Evolutionary conservation across 2,113 vertebrate genomes (phyloP).

Genomic region (Lepisosteus osseus): DNA sequence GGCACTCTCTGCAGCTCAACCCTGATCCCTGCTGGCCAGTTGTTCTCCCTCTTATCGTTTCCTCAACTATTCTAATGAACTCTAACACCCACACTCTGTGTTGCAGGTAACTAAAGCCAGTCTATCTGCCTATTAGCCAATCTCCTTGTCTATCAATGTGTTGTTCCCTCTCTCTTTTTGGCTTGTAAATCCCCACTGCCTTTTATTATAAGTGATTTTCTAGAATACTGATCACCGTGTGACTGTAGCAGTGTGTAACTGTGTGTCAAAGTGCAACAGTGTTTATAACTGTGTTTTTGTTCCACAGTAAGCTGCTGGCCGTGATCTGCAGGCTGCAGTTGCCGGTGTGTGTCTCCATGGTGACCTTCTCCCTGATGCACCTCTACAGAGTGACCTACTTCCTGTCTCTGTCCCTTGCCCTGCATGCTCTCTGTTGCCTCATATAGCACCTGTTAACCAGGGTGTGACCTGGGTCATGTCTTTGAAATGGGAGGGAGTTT

Average conservation of each 20-base stretch:
- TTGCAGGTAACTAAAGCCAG: conserved; percentile 62
- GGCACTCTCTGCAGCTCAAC: conserved; percentile 77
- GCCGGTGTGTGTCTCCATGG: conserved; percentile 74
- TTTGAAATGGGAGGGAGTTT: background rate
- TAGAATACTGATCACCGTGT: no score
- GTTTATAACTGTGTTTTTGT: conserved; percentile 21
- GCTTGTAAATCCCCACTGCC: background rate
- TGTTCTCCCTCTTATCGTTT: conserved; percentile 68
- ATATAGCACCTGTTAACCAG: conserved; percentile 54
- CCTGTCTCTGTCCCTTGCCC: conserved; percentile 66
- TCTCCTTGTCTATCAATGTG: background rate
- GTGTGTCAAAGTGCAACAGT: background rate
- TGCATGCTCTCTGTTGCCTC: conserved; percentile 75
- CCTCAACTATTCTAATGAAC: conserved; percentile 81
- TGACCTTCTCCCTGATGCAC: conserved; percentile 81
- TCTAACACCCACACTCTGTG: conserved; percentile 68
- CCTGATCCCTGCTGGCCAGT: conserved; percentile 85
- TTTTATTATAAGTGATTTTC: no score
- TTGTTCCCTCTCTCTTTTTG: background rate
- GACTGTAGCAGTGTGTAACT: no score
- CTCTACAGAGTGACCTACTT: conserved; percentile 85
- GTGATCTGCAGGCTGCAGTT: conserved; percentile 69
- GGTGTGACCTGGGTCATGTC: conserved; percentile 9
- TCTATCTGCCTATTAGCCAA: background rate
- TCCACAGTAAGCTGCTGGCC: conserved; percentile 79